These are phyloP conservation scores for Thymelicus acteon DNA, from an alignment of 2,888 invertebrate genomes.

Conservation along the genomic window DNA sequence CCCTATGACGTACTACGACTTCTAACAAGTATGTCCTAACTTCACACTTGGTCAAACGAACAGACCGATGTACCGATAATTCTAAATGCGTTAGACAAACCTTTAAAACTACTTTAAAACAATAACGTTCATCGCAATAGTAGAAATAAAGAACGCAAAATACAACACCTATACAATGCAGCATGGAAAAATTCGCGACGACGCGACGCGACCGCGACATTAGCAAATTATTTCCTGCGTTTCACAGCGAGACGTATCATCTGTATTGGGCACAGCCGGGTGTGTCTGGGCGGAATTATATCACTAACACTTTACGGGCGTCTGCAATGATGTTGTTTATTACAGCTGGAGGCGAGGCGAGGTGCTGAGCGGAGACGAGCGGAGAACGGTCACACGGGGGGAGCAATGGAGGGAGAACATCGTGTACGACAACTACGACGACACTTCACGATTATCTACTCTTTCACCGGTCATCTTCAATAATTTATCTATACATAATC, in stretches of 20 bases:
- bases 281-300: conserved; percentile 47
- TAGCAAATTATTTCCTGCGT: neutral
- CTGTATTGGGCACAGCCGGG: conserved; percentile 40
- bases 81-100: too few relatives aligned
- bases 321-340: conserved; percentile 43
- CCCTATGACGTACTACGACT: too few relatives aligned
- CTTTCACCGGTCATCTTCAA: neutral
- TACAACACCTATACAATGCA: neutral
- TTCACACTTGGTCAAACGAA: too few relatives aligned
- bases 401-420: conserved; percentile 5
- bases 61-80: too few relatives aligned
- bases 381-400: conserved; percentile 1
- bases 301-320: conserved; percentile 44
- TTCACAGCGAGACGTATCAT: conserved; percentile 8
- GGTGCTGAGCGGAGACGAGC: conserved; percentile 42
- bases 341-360: conserved; percentile 42
- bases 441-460: neutral
- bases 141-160: too few relatives aligned
- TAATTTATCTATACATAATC: too few relatives aligned
- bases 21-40: too few relatives aligned
- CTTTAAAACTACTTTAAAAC: too few relatives aligned
- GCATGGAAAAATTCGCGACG: neutral
- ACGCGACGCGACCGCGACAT: neutral
- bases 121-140: too few relatives aligned
- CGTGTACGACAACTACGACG: neutral